Conservation (phyloP, 2,113 vertebrate species). For the Entomyzon cyanotis region DNA sequence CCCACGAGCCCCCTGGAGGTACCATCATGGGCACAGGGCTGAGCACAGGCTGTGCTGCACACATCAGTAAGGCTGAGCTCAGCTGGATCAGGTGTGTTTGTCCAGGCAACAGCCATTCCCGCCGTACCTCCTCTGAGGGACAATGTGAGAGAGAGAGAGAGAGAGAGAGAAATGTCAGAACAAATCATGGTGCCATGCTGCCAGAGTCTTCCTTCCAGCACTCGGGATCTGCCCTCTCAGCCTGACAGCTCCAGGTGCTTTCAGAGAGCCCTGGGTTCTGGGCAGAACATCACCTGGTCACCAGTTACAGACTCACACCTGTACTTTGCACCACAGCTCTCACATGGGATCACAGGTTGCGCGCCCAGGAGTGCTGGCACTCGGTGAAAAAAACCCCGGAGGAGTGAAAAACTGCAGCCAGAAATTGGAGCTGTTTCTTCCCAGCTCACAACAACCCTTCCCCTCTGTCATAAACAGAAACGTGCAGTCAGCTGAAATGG, state of each 20-base stretch:
- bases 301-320: accelerated
- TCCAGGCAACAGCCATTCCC: accelerated
- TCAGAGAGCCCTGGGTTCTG: background rate
- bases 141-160: accelerated
- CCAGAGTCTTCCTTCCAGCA: accelerated
- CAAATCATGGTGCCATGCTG: accelerated
- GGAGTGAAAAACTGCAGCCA: background rate
- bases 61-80: accelerated
- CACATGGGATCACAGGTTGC: accelerated
- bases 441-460: background rate
- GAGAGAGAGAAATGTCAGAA: accelerated
- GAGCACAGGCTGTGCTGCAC: accelerated
- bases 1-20: background rate
- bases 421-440: conserved; percentile 9
- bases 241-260: background rate
- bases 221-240: accelerated
- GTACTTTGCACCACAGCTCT: background rate
- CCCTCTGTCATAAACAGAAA: conserved; percentile 35
- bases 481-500: conserved; percentile 1
- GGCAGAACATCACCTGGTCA: background rate
- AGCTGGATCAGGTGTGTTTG: accelerated
- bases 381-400: too few species aligned
- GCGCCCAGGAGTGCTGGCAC: accelerated
- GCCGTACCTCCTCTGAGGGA: accelerated
- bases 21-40: accelerated